Evolutionary conservation across 2,888 invertebrate genomes (phyloP).

Genomic region (Syrista parreyssii): DNA sequence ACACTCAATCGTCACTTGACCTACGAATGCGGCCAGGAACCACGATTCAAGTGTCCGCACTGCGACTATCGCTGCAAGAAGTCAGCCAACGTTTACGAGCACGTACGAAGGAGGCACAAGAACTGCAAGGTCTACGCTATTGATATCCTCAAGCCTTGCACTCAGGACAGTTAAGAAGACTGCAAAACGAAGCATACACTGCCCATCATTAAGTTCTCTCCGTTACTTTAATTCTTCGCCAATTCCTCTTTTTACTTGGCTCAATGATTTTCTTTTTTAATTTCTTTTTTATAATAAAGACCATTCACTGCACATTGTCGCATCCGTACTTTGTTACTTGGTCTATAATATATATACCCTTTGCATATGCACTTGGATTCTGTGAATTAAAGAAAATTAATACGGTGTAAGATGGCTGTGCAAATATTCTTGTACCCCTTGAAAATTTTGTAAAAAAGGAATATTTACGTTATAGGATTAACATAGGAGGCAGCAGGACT

Average conservation of each 20-base stretch:
- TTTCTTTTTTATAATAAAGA: not conserved
- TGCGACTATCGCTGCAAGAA: constrained; percentile 17
- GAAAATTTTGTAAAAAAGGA: not conserved
- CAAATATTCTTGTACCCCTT: not conserved
- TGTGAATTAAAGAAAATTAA: not conserved
- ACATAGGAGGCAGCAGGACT: not conserved
- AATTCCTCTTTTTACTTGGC: not conserved
- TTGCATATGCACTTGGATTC: not conserved
- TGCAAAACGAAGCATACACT: not conserved
- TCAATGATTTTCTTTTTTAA: not conserved
- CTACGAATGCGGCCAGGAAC: constrained; percentile 44
- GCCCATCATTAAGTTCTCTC: not conserved
- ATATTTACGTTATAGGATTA: not conserved
- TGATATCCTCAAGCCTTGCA: constrained; percentile 20
- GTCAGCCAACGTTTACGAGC: constrained; percentile 31
- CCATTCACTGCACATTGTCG: not conserved
- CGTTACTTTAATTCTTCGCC: not conserved
- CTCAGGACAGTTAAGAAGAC: not conserved
- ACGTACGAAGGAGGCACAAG: constrained; percentile 32
- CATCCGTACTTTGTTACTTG: not conserved
- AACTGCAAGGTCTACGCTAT: constrained; percentile 26
- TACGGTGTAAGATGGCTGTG: not conserved
- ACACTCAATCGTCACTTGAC: constrained; percentile 37
- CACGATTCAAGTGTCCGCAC: constrained; percentile 41
- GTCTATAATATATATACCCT: not conserved